These are phyloP conservation scores for Phylloscopus trochiloides DNA, from an alignment of 2,113 vertebrate genomes.

Conservation along the genomic window DNA sequence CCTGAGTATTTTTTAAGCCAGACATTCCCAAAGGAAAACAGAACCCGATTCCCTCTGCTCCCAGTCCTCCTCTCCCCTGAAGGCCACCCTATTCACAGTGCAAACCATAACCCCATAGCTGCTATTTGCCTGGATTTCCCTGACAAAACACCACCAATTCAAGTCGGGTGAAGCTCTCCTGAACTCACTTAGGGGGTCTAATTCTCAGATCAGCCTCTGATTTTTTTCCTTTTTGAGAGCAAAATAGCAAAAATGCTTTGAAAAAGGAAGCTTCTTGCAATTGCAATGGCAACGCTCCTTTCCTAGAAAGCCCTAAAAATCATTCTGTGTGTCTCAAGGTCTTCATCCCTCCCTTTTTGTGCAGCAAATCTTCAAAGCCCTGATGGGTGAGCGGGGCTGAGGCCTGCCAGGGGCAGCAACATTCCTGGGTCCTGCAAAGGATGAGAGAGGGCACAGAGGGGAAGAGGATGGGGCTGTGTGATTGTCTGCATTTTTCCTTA, in stretches of 20 bases:
- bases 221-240: not conserved
- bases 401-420: not conserved
- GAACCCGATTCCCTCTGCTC: not conserved
- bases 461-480: not conserved
- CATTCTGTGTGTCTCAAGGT: not conserved
- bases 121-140: rapidly evolving
- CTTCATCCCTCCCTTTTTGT: not conserved
- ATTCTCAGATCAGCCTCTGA: not conserved
- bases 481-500: constrained; percentile 43
- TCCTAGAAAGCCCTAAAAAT: not conserved
- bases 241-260: not conserved
- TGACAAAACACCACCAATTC: rapidly evolving
- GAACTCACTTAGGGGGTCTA: too few species aligned
- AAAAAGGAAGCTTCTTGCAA: not conserved
- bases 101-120: not conserved
- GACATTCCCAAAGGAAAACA: not conserved
- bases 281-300: not conserved
- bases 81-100: not conserved
- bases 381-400: not conserved
- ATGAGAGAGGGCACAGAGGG: not conserved
- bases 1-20: not conserved
- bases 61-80: not conserved
- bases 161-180: not conserved
- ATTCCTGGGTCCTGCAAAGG: not conserved
- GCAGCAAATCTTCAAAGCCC: not conserved